Percentiles rank a stretch among this genome's conserved stretches.
These are phyloP conservation scores for Eurystomus gularis DNA, from an alignment of 2,113 vertebrate genomes.

Conservation along the genomic window DNA sequence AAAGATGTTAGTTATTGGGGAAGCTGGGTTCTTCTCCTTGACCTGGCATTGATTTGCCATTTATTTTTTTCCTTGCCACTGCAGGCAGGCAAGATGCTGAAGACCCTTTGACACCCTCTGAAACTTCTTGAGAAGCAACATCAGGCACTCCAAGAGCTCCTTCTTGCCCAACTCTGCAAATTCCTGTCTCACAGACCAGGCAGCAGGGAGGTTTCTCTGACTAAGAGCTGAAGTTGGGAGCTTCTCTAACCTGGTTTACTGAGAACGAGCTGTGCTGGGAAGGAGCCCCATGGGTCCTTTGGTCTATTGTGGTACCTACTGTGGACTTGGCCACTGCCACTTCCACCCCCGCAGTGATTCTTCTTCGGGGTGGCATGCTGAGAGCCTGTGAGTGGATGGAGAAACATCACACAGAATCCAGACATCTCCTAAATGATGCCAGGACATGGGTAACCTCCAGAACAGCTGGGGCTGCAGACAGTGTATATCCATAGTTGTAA, in stretches of 20 bases:
- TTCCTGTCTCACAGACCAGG: not conserved
- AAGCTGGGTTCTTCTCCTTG: not conserved
- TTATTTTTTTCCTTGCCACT: accelerated
- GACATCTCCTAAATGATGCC: not conserved
- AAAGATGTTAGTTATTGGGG: not conserved
- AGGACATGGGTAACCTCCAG: not conserved
- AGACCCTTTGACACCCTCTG: not conserved
- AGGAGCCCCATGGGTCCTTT: not conserved
- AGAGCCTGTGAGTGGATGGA: not conserved
- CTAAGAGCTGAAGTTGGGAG: not conserved
- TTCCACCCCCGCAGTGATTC: not conserved
- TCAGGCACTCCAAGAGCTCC: not conserved
- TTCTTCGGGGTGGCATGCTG: not conserved
- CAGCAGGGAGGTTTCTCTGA: not conserved
- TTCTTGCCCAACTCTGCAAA: not conserved
- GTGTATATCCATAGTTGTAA: not conserved
- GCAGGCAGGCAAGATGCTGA: not conserved
- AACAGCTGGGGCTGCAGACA: not conserved
- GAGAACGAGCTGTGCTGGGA: not conserved
- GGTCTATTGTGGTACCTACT: too few relatives aligned
- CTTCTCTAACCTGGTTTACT: not conserved
- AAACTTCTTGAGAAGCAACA: not conserved
- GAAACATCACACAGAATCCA: not conserved
- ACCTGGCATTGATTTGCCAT: not conserved
- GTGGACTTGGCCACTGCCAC: not conserved